These are phyloP conservation scores for Callospermophilus lateralis DNA, from an alignment of 2,113 vertebrate genomes.

Conservation along the genomic window DNA sequence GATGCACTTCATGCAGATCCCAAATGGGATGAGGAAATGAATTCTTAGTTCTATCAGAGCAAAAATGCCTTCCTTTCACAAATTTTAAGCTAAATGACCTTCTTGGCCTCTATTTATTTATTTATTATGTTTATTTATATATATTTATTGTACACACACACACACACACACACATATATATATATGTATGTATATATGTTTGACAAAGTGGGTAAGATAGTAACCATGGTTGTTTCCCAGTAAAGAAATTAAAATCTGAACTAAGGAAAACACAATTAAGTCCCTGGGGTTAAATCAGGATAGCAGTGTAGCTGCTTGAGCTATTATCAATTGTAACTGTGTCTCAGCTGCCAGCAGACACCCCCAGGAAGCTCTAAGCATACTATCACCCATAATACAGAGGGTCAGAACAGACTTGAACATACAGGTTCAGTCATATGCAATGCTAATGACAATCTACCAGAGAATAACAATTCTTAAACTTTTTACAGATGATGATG, in stretches of 20 bases:
- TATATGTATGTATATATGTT: background rate
- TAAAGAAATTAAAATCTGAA: background rate
- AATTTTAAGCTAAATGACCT: conserved; percentile 18
- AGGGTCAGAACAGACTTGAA: background rate
- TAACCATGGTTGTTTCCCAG: background rate
- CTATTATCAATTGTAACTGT: background rate
- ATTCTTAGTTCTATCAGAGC: background rate
- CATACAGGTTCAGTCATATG: background rate
- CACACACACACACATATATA: too few species aligned
- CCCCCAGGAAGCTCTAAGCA: background rate
- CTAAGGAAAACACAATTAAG: background rate
- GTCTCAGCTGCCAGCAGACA: background rate
- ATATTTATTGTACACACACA: background rate
- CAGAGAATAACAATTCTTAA: background rate
- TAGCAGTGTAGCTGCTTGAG: background rate
- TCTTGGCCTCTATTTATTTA: background rate
- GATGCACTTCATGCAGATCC: conserved; percentile 6
- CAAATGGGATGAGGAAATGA: background rate
- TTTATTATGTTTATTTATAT: background rate
- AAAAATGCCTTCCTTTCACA: conserved; percentile 10
- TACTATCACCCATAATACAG: background rate
- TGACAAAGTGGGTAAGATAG: background rate
- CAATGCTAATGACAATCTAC: background rate
- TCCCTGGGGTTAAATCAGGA: background rate
- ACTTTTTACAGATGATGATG: background rate